These are phyloP conservation scores for Pomatorhinus ruficollis DNA, from an alignment of 2,113 vertebrate genomes.

Conservation along the genomic window DNA sequence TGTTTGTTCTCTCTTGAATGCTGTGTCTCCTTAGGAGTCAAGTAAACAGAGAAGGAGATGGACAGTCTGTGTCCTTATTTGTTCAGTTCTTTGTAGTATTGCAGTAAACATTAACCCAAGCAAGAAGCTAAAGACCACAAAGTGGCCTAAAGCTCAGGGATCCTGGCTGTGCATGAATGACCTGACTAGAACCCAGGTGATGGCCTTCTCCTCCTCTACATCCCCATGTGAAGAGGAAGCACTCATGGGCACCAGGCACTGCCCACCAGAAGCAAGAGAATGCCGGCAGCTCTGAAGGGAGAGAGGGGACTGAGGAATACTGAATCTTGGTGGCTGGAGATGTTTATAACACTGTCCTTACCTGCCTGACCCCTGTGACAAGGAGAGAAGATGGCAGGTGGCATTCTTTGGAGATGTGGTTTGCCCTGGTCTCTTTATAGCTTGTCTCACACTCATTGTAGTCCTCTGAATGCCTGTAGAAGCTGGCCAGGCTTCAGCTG, in stretches of 20 bases:
- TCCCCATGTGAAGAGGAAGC: not conserved
- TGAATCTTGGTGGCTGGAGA: not conserved
- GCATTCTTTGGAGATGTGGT: not conserved
- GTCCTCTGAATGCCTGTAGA: not conserved
- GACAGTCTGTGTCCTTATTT: not conserved
- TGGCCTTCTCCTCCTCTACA: not conserved
- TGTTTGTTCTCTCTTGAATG: not conserved
- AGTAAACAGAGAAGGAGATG: not conserved
- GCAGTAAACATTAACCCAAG: not conserved
- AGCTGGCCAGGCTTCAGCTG: not conserved
- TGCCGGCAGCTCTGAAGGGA: fast-evolving
- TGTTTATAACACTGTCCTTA: not conserved
- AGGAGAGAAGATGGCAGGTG: not conserved
- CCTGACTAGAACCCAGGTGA: not conserved
- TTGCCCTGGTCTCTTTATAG: not conserved
- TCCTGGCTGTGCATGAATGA: not conserved
- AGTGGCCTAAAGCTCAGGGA: not conserved
- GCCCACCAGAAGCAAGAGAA: not conserved
- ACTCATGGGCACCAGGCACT: fast-evolving
- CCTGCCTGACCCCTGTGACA: fast-evolving
- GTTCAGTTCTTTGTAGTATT: not conserved
- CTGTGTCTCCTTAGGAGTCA: not conserved
- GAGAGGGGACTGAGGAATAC: fast-evolving
- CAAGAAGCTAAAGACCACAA: not conserved
- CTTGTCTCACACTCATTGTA: not conserved